Percentiles rank a stretch among this genome's conserved stretches.
phyloP scores from a whole-genome alignment of 2,888 invertebrate species.

The Drosophila koepferae region DNA sequence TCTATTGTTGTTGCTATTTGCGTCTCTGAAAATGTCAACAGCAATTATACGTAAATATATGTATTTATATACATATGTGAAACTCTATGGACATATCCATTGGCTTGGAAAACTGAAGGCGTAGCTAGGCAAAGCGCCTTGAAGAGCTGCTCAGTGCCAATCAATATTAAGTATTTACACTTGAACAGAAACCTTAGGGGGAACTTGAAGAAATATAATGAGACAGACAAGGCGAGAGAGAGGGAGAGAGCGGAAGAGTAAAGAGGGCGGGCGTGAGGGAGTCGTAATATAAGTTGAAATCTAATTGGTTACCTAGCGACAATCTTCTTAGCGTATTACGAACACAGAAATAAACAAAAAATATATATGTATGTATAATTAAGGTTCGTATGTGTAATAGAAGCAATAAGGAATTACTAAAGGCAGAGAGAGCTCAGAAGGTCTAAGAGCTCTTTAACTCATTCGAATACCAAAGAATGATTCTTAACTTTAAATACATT shows the following conservation, averaged over 20 bases:
- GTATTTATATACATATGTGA: conserved; percentile 16
- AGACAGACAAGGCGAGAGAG: neutral
- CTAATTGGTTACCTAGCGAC: conserved; percentile 15
- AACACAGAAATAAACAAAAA: neutral
- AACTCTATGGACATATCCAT: conserved; percentile 41
- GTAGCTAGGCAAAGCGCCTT: conserved; percentile 25
- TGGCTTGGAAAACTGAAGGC: conserved; percentile 56
- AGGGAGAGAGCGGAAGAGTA: neutral
- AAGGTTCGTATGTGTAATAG: neutral
- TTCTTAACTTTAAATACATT: too few species aligned
- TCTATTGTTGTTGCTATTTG: conserved; percentile 4
- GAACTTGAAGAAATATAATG: neutral
- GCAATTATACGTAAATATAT: conserved; percentile 48
- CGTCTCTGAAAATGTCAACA: conserved; percentile 52
- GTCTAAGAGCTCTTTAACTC: neutral
- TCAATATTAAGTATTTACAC: conserved; percentile 61
- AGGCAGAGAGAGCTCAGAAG: neutral
- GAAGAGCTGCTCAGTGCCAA: conserved; percentile 36
- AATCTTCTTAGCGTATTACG: conserved; percentile 1
- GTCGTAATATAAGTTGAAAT: neutral
- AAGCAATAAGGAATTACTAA: neutral
- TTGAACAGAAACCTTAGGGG: conserved; percentile 29
- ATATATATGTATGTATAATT: neutral
- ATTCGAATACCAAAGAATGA: neutral
- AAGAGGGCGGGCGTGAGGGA: neutral